A percentile compares a stretch with the other conserved stretches of the same genome.
phyloP scores from a whole-genome alignment of 92 coral and sea anemone species.

The Actinernus sp. region DNA sequence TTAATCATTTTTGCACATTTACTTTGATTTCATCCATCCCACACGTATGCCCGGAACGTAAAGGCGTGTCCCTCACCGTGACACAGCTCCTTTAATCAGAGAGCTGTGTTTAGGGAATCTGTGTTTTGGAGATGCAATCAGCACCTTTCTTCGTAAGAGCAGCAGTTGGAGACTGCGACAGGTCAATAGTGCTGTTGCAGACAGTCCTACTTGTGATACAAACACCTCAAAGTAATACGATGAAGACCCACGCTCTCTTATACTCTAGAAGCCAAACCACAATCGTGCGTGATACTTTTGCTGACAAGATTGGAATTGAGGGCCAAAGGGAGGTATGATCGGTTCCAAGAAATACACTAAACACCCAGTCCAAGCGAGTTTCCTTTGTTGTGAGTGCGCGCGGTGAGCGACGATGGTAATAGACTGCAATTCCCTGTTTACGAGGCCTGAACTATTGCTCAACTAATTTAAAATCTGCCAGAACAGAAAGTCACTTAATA shows the following conservation, averaged over 20 bases:
- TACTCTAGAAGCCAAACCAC: constrained; percentile 52
- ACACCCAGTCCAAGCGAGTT: constrained; percentile 34
- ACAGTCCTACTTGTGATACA: constrained; percentile 48
- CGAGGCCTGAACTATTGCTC: neutral
- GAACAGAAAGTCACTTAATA: neutral
- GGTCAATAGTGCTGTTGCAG: constrained; percentile 48
- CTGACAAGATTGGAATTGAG: constrained; percentile 42
- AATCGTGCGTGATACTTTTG: constrained; percentile 38
- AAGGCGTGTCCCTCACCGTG: constrained; percentile 28
- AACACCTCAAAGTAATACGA: constrained; percentile 24
- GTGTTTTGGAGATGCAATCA: constrained; percentile 40
- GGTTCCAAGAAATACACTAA: constrained; percentile 26
- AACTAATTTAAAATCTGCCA: constrained; percentile 39
- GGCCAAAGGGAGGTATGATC: constrained; percentile 35
- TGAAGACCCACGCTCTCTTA: constrained; percentile 49
- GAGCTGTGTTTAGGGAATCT: constrained; percentile 32
- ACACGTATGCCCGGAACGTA: no score
- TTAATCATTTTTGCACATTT: no score
- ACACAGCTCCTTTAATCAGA: constrained; percentile 26
- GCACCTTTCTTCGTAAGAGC: constrained; percentile 35
- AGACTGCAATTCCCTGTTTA: neutral
- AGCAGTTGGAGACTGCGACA: constrained; percentile 12
- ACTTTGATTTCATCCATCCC: no score
- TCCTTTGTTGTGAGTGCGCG: neutral
- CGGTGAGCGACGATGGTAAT: neutral